Base-by-base conservation (phyloP, 2,888 invertebrate species). In the Melikaiella ostensackeni region DNA sequence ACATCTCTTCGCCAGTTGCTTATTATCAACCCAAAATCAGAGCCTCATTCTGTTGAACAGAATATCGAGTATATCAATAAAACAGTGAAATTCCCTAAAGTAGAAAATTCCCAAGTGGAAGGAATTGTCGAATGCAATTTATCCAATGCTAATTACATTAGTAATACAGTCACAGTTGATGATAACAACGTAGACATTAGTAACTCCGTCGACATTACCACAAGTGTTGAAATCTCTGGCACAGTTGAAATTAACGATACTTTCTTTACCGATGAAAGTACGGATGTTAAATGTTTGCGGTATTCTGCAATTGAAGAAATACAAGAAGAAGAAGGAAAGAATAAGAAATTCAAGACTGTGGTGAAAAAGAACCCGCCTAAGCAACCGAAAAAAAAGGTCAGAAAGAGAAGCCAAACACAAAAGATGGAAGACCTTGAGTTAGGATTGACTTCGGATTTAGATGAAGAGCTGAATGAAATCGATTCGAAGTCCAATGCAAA, bases 1-100 rank as follows among this genome's bases (percentile, higher is more conserved):
- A 79, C 79, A 27, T 91, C 91, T 9, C 86, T 92, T 3, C 88
- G 87, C 24, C 86, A 88, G 62, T 80, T 92, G 79, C 80, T 91
- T 16, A 80, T 91, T 11, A 80, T 83, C 35, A 83, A 87, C 42
- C 27, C 83, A 57, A 89, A 89, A 77, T 75, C 84, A 5, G 86
- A 88, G 30, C 77, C 83, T 2, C 80, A 80, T 35, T 38, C 79
- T 0, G 35, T 83, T 0, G 87, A 87, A 42, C 73, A 86, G 38
- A 85, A 85, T 77, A 80, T 89, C 46, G 85, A 89, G 7, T 88
- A 83, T 33, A 77, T 84, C 19, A 82, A 82, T 9, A 81, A 76
- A 8, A 61, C 79, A 8, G 79, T 73, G 5, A 81, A 81, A 46
- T 79, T 63, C 64, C 50, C 16, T 9, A 83, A 84, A 42, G 74